Conservation (phyloP, 2,888 invertebrate species). For the Volucella inflata region DNA sequence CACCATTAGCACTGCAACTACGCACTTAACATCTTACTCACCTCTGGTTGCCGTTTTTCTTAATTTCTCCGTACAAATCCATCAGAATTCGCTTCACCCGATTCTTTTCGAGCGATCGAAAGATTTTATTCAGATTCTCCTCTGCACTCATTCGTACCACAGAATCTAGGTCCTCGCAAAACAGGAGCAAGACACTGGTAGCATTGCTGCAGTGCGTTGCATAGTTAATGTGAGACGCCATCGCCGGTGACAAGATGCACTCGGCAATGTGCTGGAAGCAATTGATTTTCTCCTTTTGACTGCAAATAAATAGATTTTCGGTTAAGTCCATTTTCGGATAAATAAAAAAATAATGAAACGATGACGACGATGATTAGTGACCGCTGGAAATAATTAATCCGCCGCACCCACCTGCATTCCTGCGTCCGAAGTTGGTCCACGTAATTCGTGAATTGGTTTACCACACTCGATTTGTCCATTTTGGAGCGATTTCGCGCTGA, state of each 20-base stretch:
- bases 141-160: constrained; percentile 92
- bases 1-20: not conserved
- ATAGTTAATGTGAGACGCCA: constrained; percentile 85
- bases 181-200: constrained; percentile 88
- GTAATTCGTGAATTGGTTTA: constrained; percentile 81
- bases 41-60: constrained; percentile 88
- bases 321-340: constrained; percentile 4
- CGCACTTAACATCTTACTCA: constrained; percentile 17
- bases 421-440: constrained; percentile 83
- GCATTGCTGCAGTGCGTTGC: constrained; percentile 88
- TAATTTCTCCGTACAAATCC: constrained; percentile 92
- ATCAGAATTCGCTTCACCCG: constrained; percentile 90
- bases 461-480: constrained; percentile 80
- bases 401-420: constrained; percentile 82
- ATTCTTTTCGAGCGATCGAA: constrained; percentile 88
- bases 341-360: not conserved
- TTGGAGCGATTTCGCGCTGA: constrained; percentile 1
- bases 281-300: constrained; percentile 90
- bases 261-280: constrained; percentile 90
- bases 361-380: constrained; percentile 27
- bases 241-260: constrained; percentile 85
- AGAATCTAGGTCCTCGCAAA: constrained; percentile 91
- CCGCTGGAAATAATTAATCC: constrained; percentile 31
- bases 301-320: constrained; percentile 80
- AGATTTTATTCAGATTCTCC: constrained; percentile 91